phyloP scores from a whole-genome alignment of 2,113 vertebrate genomes.

The Caranx ignobilis region DNA sequence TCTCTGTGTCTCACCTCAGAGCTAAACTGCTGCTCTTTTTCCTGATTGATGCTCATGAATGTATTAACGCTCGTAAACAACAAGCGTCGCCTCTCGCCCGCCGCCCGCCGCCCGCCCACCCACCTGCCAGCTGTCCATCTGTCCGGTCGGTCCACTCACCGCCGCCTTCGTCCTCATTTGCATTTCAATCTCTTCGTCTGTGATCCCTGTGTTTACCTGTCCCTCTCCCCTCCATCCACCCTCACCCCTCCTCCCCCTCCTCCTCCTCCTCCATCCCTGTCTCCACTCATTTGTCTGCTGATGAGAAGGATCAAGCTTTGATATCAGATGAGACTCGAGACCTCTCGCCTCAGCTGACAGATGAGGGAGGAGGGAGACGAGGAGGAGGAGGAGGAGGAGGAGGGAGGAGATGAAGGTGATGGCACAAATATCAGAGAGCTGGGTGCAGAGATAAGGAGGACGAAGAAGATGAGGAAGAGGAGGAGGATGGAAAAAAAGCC shows the following conservation, averaged over 20 bases:
- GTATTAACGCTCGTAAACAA: conserved; percentile 20
- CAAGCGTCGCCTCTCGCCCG: background rate
- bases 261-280: background rate
- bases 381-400: no score
- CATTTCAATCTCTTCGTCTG: conserved; percentile 64
- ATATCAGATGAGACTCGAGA: conserved; percentile 25
- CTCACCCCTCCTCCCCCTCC: background rate
- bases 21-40: background rate
- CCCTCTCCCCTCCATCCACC: background rate
- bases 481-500: no score
- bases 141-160: background rate
- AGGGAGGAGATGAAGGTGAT: no score
- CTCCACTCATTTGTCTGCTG: conserved; percentile 34
- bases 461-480: no score
- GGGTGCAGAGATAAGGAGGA: no score
- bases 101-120: no score
- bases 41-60: conserved; percentile 22
- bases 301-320: conserved; percentile 25
- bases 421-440: no score
- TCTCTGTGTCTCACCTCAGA: background rate
- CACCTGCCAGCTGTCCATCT: no score
- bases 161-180: conserved; percentile 40
- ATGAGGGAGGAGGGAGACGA: background rate
- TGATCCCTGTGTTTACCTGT: conserved; percentile 4
- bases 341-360: conserved; percentile 3